Evolutionary conservation across 2,797 vertebrate genomes (phyloP).

Genomic region (Oryzias sinensis): DNA sequence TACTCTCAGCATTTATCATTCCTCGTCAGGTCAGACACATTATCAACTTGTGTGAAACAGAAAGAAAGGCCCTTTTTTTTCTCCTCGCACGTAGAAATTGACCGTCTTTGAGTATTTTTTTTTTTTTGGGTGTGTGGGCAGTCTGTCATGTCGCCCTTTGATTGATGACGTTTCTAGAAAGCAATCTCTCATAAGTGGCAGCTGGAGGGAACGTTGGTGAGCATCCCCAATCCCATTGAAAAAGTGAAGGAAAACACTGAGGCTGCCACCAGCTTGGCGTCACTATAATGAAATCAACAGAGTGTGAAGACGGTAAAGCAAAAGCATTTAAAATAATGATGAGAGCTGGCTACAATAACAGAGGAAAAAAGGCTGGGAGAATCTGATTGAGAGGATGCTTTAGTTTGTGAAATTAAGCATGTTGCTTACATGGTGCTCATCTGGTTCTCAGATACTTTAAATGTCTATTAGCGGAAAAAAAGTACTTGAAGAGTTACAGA

Average conservation of each 20-base stretch:
- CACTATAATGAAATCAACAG: slow-evolving; percentile 62
- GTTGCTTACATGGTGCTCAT: slow-evolving; percentile 41
- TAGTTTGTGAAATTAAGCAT: slow-evolving; percentile 65
- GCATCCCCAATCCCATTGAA: slow-evolving; percentile 53
- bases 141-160: slow-evolving; percentile 50
- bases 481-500: slow-evolving; percentile 10
- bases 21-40: slow-evolving; percentile 10
- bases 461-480: slow-evolving; percentile 42
- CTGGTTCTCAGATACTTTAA: slow-evolving; percentile 28
- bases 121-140: slow-evolving; percentile 30
- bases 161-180: slow-evolving; percentile 75
- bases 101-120: slow-evolving; percentile 14
- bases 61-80: slow-evolving; percentile 11
- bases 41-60: slow-evolving; percentile 10
- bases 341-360: slow-evolving; percentile 39
- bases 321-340: slow-evolving; percentile 62
- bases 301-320: slow-evolving; percentile 48
- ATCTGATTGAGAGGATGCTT: slow-evolving; percentile 52
- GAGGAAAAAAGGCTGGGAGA: slow-evolving; percentile 18
- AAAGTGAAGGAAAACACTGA: slow-evolving; percentile 35
- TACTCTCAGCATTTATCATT: slow-evolving; percentile 25
- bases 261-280: slow-evolving; percentile 47
- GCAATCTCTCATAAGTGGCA: slow-evolving; percentile 66
- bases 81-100: slow-evolving; percentile 28
- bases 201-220: slow-evolving; percentile 52